Conservation (phyloP, 2,113 vertebrate species). For the Crotalus viridis region DNA sequence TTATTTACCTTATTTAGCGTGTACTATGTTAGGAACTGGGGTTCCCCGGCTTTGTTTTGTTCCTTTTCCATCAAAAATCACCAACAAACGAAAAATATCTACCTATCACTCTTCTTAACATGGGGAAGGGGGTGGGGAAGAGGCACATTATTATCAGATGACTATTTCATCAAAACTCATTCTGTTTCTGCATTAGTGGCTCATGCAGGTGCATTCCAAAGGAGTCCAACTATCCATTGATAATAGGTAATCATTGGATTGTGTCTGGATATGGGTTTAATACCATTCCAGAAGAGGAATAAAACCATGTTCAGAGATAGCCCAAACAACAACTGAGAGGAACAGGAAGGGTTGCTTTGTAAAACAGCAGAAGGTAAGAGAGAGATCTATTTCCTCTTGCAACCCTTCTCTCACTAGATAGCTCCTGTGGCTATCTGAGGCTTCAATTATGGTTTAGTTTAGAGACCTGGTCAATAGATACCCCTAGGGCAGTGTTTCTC, state of each 20-base stretch:
- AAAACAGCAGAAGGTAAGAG: not conserved
- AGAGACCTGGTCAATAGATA: not conserved
- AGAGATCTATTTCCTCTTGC: not conserved
- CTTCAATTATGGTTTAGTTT: not conserved
- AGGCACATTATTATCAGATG: not conserved
- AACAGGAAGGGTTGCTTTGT: not conserved
- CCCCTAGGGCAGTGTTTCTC: not conserved
- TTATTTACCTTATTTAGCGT: not conserved
- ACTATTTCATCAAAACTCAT: not conserved
- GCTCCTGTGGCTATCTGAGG: not conserved
- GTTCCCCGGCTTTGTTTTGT: not conserved
- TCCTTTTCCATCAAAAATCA: not conserved
- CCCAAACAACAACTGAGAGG: not conserved
- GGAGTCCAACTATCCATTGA: not conserved
- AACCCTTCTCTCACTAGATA: not conserved
- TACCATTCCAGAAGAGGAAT: not conserved
- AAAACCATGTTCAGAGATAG: not conserved
- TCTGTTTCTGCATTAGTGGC: not conserved
- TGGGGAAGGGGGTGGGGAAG: not conserved
- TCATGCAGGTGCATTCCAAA: not conserved
- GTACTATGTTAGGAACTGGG: not conserved
- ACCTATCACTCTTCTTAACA: not conserved
- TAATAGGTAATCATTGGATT: not conserved
- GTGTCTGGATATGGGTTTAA: not conserved
- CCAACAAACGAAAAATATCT: not conserved